Base-by-base conservation (phyloP, 2,797 vertebrate species). In the Hafferia zeledoni region DNA sequence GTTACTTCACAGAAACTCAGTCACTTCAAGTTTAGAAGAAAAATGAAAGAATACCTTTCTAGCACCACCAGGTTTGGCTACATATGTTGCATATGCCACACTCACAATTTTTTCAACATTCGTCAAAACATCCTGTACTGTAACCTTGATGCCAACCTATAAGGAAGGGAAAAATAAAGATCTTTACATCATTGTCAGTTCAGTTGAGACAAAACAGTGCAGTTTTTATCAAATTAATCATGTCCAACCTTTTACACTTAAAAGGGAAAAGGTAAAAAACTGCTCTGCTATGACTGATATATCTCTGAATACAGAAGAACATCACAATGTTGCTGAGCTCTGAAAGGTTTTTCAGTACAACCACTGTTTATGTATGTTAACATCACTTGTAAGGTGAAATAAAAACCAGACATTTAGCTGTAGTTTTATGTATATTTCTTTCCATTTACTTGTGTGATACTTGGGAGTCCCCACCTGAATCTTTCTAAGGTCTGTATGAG, bases 1-100 rank as follows among this genome's bases (percentile, higher is more conserved):
- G 5, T 37, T 69, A 39, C 80, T 89, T 67, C 55, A 57, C 17
- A 84, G 59, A 76, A 70, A 33, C 8, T 30, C 46, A 46, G 37
- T 33, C 8, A 55, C 3, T 50, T 25, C 6, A 63, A 47, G 19
- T 17, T 60, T 5, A 76, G 30, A 59, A 77, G 10, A 60, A 83
- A 95, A 56, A 14, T 65, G 61, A 53, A 87, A 27, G 28, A 92
- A 85, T 97, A 98, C 98, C 98, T 98, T 98, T 92, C 53, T 84
- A 69, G 31, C 80, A 93, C 92, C 97, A 43, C 69, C 70, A 72
- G 98, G 97, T 89, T 97, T 98, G 78, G 94, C 96, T 67, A 98
- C 97, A 5, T 98, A 98, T 1, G 98, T 98, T 55, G 98, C 98
- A 89, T 98, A 98, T 57, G 98, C 98, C 94, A 98, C 95, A 55